Conservation (phyloP, 2,113 vertebrate species). For the Gnathonemus longibarbis region DNA sequence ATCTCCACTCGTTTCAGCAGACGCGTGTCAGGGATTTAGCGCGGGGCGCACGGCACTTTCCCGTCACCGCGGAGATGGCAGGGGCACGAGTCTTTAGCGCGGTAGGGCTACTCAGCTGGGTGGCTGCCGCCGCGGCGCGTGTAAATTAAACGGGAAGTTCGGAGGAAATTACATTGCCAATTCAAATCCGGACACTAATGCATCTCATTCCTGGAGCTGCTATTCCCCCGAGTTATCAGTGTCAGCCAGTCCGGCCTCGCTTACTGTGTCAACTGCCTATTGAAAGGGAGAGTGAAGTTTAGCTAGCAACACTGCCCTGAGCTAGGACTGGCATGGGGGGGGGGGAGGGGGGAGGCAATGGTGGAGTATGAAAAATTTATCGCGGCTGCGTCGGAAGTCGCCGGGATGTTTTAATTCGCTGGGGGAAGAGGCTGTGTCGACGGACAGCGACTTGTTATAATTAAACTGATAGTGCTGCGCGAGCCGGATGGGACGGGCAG, state of each 20-base stretch:
- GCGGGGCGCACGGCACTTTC: background rate
- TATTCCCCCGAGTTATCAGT: slow-evolving; percentile 83
- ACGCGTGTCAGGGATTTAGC: slow-evolving; percentile 13
- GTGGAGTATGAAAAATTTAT: slow-evolving; percentile 76
- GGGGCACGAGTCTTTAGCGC: slow-evolving; percentile 67
- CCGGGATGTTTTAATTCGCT: slow-evolving; percentile 71
- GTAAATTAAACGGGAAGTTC: slow-evolving; percentile 85
- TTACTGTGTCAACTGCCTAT: slow-evolving; percentile 68
- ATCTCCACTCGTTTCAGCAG: background rate
- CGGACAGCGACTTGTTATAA: slow-evolving; percentile 66
- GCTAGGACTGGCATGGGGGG: slow-evolving; percentile 49
- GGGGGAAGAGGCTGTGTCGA: slow-evolving; percentile 67
- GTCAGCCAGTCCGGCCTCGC: slow-evolving; percentile 70
- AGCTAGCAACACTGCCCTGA: slow-evolving; percentile 64
- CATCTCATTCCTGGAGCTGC: slow-evolving; percentile 81
- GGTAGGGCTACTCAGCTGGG: slow-evolving; percentile 44
- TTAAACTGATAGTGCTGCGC: slow-evolving; percentile 68
- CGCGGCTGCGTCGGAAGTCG: slow-evolving; percentile 63
- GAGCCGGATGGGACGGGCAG: slow-evolving; percentile 51
- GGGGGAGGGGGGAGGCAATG: slow-evolving; percentile 50
- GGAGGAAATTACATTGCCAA: slow-evolving; percentile 81
- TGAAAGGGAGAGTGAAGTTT: slow-evolving; percentile 62
- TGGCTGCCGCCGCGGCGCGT: slow-evolving; percentile 45
- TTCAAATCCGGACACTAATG: slow-evolving; percentile 83
- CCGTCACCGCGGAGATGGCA: slow-evolving; percentile 50